Conservation (phyloP, 2,113 vertebrate genomes). For the Dunckerocampus dactyliophorus region DNA sequence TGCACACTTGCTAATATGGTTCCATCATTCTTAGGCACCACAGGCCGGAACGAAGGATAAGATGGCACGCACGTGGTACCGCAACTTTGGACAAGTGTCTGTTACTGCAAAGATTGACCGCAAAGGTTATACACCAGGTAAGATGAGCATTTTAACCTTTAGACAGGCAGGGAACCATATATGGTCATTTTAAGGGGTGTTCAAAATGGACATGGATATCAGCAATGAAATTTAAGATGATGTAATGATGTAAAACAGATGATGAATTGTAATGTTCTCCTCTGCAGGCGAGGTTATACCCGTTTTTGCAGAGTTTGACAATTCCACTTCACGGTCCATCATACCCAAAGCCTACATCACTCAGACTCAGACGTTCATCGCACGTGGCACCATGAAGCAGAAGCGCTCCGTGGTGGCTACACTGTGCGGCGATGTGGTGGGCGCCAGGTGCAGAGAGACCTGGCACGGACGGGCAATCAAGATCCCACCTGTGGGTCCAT, state of each 20-base stretch:
- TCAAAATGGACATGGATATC: background rate
- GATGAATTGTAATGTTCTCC: background rate
- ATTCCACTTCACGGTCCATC: slow-evolving; percentile 80
- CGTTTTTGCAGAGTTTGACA: slow-evolving; percentile 91
- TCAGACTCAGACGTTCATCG: slow-evolving; percentile 93
- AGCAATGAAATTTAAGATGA: background rate
- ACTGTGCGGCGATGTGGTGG: slow-evolving; percentile 77
- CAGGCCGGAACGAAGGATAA: slow-evolving; percentile 93
- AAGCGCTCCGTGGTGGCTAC: slow-evolving; percentile 87
- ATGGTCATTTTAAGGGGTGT: background rate
- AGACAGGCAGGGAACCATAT: background rate
- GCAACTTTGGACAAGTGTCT: slow-evolving; percentile 86
- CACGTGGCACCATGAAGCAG: slow-evolving; percentile 88
- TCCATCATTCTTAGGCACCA: slow-evolving; percentile 74
- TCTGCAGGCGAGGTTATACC: slow-evolving; percentile 88
- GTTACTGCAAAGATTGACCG: slow-evolving; percentile 91
- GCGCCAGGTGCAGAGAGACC: slow-evolving; percentile 72
- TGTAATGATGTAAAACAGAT: background rate
- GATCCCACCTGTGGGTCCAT: slow-evolving; percentile 90
- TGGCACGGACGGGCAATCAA: slow-evolving; percentile 90
- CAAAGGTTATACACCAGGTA: slow-evolving; percentile 95
- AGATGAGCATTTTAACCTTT: slow-evolving; percentile 6
- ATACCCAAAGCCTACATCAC: slow-evolving; percentile 86
- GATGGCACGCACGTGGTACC: slow-evolving; percentile 88
- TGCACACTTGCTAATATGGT: slow-evolving; percentile 5